Conservation (phyloP, 2,797 vertebrate species). For the Choloepus didactylus region DNA sequence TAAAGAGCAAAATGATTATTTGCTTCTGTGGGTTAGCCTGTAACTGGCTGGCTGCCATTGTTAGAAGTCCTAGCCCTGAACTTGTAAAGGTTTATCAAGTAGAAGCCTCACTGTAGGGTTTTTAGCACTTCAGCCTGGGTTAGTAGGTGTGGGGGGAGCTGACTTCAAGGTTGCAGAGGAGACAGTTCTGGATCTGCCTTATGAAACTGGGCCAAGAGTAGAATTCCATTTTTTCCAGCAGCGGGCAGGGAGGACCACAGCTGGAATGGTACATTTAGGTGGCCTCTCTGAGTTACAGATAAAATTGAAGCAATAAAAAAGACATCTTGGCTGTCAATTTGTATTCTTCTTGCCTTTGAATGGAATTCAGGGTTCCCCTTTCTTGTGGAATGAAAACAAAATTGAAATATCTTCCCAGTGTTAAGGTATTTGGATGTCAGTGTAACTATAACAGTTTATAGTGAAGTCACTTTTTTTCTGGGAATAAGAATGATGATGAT, state of each 20-base stretch:
- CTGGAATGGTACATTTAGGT: background rate
- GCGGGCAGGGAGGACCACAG: no score
- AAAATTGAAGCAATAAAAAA: background rate
- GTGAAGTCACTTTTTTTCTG: background rate
- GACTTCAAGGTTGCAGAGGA: background rate
- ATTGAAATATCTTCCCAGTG: background rate
- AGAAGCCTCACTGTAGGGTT: background rate
- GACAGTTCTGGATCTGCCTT: background rate
- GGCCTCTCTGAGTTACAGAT: background rate
- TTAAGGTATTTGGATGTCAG: background rate
- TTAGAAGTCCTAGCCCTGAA: background rate
- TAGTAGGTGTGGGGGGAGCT: background rate
- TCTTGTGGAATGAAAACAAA: background rate
- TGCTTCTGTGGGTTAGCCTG: background rate
- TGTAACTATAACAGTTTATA: accelerated
- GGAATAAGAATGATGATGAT: background rate
- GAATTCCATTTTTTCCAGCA: background rate
- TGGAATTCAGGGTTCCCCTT: background rate
- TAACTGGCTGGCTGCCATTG: background rate
- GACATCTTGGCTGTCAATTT: background rate
- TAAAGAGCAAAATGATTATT: background rate
- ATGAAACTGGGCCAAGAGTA: background rate
- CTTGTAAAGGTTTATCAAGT: no score
- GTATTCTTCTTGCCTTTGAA: background rate
- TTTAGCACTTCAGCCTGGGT: accelerated